phyloP scores from a whole-genome alignment of 64 coral and sea anemone species.

The Stichodactyla mertensii region DNA sequence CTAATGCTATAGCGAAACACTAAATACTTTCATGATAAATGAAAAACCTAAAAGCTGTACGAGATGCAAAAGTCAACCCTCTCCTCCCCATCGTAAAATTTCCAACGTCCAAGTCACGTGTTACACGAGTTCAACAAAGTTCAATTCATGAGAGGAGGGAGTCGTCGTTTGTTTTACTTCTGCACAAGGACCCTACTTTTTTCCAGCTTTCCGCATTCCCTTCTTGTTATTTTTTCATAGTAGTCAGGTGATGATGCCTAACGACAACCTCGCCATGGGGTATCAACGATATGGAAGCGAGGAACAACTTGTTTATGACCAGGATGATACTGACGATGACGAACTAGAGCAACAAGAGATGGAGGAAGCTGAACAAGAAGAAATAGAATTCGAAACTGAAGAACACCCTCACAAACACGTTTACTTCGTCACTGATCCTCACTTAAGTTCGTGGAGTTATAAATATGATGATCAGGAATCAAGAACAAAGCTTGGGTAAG shows the following conservation, averaged over 20 bases:
- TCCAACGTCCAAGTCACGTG: background rate
- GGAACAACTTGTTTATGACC: constrained; percentile 36
- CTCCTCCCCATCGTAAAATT: background rate
- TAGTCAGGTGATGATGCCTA: constrained; percentile 12
- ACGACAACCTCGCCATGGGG: constrained; percentile 12
- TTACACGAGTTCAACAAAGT: background rate
- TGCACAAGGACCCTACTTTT: background rate
- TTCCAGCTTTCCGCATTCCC: background rate
- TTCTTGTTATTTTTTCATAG: background rate
- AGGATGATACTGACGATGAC: constrained; percentile 31
- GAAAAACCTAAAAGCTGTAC: too few relatives aligned
- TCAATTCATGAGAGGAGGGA: background rate
- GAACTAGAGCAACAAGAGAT: constrained; percentile 10
- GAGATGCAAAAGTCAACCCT: background rate
- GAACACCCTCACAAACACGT: constrained; percentile 49
- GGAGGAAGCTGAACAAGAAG: constrained; percentile 21
- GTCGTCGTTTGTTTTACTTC: background rate
- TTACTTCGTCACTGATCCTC: constrained; percentile 65
- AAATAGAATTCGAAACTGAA: constrained; percentile 21
- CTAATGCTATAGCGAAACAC: too few relatives aligned
- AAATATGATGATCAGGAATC: constrained; percentile 22
- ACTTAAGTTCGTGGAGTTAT: constrained; percentile 66
- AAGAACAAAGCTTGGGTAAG: constrained; percentile 46
- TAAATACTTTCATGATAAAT: too few relatives aligned
- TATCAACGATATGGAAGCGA: constrained; percentile 47